Conservation (phyloP, 2,888 invertebrate genomes). For the Lasioglossum figueresi region DNA sequence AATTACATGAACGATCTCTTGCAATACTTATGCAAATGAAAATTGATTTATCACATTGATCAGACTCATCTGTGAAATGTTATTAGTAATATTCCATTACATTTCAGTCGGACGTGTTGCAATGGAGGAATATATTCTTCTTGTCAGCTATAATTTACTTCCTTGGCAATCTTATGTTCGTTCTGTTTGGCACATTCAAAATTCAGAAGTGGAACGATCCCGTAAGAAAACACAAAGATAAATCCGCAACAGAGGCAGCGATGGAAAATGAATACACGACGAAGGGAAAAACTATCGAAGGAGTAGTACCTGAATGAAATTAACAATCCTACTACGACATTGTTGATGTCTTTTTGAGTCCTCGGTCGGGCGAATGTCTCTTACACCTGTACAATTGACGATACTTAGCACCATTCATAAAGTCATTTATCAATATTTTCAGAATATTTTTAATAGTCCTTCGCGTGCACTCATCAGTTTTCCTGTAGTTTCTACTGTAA, state of each 20-base stretch:
- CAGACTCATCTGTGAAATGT: not conserved
- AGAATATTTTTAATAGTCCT: not conserved
- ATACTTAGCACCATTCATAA: not conserved
- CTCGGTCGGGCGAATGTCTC: not conserved
- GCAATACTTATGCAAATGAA: not conserved
- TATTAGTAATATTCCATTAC: constrained; percentile 16
- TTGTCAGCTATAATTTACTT: constrained; percentile 89
- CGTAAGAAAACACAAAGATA: constrained; percentile 31
- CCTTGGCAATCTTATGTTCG: constrained; percentile 88
- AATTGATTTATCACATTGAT: not conserved
- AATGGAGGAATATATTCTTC: constrained; percentile 92
- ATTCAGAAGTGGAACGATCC: constrained; percentile 90
- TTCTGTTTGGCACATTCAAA: constrained; percentile 88
- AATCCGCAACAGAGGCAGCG: constrained; percentile 10
- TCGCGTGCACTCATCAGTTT: not conserved
- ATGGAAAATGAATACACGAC: constrained; percentile 17
- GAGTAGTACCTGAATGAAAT: constrained; percentile 47
- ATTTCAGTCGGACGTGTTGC: constrained; percentile 86
- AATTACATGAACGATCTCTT: not conserved
- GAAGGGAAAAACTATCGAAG: constrained; percentile 29
- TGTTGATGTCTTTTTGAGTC: not conserved
- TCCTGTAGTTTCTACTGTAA: not conserved
- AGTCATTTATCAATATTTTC: not conserved
- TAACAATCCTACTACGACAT: constrained; percentile 28
- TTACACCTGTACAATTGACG: not conserved